Conservation (phyloP, 2,113 vertebrate genomes). For the Rhynchomys soricoides region DNA sequence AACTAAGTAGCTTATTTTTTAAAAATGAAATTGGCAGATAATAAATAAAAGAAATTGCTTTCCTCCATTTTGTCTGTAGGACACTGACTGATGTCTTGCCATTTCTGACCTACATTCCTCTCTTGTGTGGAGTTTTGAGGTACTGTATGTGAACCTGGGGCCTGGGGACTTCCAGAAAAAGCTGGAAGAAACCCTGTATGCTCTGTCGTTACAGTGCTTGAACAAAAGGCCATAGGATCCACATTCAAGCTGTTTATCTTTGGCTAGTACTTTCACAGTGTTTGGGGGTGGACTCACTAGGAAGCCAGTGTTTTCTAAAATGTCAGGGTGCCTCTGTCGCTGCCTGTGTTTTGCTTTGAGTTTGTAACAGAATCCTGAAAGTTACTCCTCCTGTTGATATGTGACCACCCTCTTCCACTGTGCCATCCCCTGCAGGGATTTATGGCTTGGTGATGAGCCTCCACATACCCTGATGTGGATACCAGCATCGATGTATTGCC, state of each 20-base stretch:
- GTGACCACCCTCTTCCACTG: background rate
- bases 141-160: accelerated
- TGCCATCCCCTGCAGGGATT: background rate
- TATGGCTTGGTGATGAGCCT: background rate
- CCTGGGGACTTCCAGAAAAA: background rate
- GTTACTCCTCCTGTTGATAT: background rate
- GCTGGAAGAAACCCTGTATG: background rate
- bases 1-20: conserved; percentile 21
- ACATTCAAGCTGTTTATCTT: background rate
- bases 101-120: background rate
- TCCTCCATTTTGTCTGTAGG: background rate
- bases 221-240: background rate
- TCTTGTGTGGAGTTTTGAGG: background rate
- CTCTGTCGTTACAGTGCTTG: background rate
- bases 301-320: conserved; percentile 43
- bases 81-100: background rate
- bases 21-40: conserved; percentile 24
- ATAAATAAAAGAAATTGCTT: background rate
- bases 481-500: conserved; percentile 23
- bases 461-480: background rate
- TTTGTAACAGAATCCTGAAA: conserved; percentile 25
- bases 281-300: background rate
- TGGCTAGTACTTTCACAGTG: background rate
- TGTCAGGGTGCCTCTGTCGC: background rate
- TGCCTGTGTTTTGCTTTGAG: conserved; percentile 22